Percentiles rank a stretch among this genome's conserved stretches.
These are phyloP conservation scores for Siniperca undulata DNA, from an alignment of 2,797 vertebrate species.

Conservation along the genomic window DNA sequence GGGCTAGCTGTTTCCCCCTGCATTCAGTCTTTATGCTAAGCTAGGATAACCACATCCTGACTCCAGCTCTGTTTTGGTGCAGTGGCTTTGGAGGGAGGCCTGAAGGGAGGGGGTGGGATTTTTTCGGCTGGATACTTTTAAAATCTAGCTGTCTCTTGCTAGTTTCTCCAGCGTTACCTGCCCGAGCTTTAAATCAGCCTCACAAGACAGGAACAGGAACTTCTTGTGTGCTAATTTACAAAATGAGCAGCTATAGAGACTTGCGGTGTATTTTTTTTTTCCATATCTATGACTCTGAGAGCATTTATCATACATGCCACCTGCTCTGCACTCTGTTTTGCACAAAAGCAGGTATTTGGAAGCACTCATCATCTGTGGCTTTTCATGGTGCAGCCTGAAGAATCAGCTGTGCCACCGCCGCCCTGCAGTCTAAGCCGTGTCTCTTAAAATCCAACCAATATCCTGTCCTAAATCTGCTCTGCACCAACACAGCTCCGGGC, in stretches of 20 bases:
- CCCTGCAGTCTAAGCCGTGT: neutral
- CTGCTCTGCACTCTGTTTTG: neutral
- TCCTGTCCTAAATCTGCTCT: conserved; percentile 39
- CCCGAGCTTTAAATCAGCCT: too few species aligned
- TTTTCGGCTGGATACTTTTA: too few species aligned
- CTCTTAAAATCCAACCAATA: conserved; percentile 46
- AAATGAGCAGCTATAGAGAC: neutral
- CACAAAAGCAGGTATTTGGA: neutral
- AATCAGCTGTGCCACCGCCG: neutral
- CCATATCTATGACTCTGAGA: neutral
- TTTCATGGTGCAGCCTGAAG: conserved; percentile 17
- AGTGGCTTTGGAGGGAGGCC: too few species aligned
- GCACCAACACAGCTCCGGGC: conserved; percentile 2
- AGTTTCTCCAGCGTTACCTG: too few species aligned
- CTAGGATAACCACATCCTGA: too few species aligned
- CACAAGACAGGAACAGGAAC: too few species aligned
- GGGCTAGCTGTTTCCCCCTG: too few species aligned
- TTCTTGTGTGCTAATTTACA: neutral
- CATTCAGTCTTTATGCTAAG: too few species aligned
- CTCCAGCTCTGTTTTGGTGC: too few species aligned
- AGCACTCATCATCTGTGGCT: neutral
- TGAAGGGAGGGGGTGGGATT: too few species aligned
- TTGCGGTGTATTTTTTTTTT: too few species aligned
- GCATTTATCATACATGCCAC: neutral
- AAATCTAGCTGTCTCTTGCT: too few species aligned